These are phyloP conservation scores for Heterochromis multidens DNA, from an alignment of 2,113 vertebrate genomes.

Conservation along the genomic window DNA sequence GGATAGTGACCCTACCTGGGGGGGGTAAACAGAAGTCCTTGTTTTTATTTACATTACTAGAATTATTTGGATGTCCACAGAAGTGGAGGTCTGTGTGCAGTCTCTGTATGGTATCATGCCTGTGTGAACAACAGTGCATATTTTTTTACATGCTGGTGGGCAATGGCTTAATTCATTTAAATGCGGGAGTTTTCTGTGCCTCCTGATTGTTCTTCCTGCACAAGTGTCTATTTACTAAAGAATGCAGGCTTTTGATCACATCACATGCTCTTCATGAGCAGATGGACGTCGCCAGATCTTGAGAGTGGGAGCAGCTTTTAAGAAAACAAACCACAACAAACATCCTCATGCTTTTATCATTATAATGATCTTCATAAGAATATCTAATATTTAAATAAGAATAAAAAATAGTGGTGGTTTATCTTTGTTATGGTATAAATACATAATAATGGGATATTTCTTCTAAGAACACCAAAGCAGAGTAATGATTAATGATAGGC, in stretches of 20 bases:
- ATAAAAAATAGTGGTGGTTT: too few species aligned
- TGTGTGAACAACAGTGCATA: not conserved
- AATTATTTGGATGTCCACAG: not conserved
- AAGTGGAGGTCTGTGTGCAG: not conserved
- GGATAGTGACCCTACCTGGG: not conserved
- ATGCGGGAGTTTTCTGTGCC: rapidly evolving
- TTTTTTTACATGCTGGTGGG: not conserved
- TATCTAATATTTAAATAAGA: too few species aligned
- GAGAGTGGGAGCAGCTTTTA: not conserved
- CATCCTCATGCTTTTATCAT: not conserved
- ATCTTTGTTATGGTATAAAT: not conserved
- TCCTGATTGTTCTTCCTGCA: not conserved
- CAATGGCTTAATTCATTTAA: not conserved
- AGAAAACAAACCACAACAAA: not conserved
- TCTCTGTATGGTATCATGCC: rapidly evolving
- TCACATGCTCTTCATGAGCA: not conserved
- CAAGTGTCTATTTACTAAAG: not conserved
- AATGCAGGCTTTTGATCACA: not conserved
- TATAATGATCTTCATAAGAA: not conserved
- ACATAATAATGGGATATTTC: not conserved
- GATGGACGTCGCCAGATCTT: rapidly evolving
- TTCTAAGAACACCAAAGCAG: not conserved
- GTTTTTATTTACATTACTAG: not conserved
- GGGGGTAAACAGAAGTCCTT: not conserved
- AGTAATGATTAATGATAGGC: not conserved